Percentiles rank a stretch among this genome's conserved stretches.
Evolutionary conservation across 2,888 invertebrate species (phyloP).

Genomic region (Cetonia aurata): DNA sequence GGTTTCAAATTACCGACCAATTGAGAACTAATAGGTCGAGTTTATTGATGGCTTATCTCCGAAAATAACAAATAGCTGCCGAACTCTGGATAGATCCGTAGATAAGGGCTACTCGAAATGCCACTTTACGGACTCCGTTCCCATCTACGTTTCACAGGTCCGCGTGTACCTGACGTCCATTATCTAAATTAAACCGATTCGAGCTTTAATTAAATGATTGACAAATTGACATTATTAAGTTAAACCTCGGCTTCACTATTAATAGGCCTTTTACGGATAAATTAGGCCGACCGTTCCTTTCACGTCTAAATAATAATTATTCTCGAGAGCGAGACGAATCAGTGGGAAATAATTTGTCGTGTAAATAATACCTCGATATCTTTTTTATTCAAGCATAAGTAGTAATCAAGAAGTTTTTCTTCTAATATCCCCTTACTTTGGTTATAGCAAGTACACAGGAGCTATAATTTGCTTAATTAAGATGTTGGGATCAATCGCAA

Average conservation of each 20-base stretch:
- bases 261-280: conserved; percentile 60
- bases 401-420: too few relatives aligned
- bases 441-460: too few relatives aligned
- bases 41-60: conserved; percentile 62
- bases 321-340: conserved; percentile 1
- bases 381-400: not conserved
- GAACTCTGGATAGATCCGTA: conserved; percentile 56
- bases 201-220: conserved; percentile 63
- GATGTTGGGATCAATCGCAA: too few relatives aligned
- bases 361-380: conserved; percentile 12
- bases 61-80: conserved; percentile 66
- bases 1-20: conserved; percentile 64
- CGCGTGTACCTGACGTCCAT: conserved; percentile 53
- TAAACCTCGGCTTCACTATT: conserved; percentile 54
- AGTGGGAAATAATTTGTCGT: conserved; percentile 23
- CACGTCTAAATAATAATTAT: conserved; percentile 45
- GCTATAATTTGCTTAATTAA: too few relatives aligned
- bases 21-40: conserved; percentile 64
- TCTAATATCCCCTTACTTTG: too few relatives aligned
- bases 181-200: conserved; percentile 62
- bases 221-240: conserved; percentile 61
- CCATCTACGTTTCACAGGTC: conserved; percentile 51
- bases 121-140: conserved; percentile 57
- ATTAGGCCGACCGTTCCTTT: conserved; percentile 60
- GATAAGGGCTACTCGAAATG: conserved; percentile 63